phyloP scores from a whole-genome alignment of 2,113 vertebrate genomes.

The Herpailurus yagouaroundi region DNA sequence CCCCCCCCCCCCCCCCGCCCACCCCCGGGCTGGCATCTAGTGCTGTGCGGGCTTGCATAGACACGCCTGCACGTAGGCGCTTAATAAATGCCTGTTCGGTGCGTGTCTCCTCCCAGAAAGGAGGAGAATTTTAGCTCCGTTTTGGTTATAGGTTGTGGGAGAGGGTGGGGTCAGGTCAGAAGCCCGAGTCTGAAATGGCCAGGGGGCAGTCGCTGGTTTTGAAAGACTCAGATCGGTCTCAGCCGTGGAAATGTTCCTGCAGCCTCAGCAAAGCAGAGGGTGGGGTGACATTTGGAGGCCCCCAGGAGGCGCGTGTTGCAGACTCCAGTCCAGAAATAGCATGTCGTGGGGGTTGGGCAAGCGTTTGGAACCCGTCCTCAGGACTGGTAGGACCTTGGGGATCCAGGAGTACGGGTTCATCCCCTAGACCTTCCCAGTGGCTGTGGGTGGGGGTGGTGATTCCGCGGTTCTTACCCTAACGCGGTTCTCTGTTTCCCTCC shows the following conservation, averaged over 20 bases:
- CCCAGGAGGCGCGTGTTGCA: not conserved
- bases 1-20: fast-evolving
- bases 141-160: not conserved
- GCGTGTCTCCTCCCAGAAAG: not conserved
- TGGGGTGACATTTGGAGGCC: not conserved
- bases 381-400: not conserved
- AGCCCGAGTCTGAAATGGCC: too few relatives aligned
- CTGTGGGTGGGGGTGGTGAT: not conserved
- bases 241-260: too few relatives aligned
- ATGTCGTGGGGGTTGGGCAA: not conserved
- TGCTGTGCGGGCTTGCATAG: not conserved
- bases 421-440: fast-evolving
- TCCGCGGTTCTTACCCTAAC: not conserved
- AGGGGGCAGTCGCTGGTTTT: fast-evolving
- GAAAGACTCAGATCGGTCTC: not conserved
- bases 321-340: not conserved
- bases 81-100: fast-evolving
- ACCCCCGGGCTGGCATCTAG: not conserved
- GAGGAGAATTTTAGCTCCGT: not conserved
- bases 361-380: not conserved
- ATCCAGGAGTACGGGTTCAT: fast-evolving
- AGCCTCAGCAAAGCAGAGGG: not conserved
- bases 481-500: not conserved
- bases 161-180: fast-evolving
- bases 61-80: not conserved